Evolutionary conservation across 2,888 invertebrate species (phyloP).

Genomic region (Cosmopolites sordidus): DNA sequence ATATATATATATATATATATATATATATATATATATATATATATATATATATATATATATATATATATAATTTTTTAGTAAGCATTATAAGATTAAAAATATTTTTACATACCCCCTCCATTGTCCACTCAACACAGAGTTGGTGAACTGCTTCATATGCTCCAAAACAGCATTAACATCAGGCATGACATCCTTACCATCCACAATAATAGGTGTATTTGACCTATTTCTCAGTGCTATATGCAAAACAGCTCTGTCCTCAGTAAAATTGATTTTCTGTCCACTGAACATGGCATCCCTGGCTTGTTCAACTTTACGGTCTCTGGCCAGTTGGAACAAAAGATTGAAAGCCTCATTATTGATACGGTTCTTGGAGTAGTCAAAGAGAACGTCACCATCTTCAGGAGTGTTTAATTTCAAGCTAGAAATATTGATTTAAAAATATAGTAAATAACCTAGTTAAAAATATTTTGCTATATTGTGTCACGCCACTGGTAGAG

Average conservation of each 20-base stretch:
- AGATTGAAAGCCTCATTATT: constrained; percentile 69
- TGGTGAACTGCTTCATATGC: constrained; percentile 93
- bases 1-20: no score
- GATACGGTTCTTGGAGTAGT: constrained; percentile 95
- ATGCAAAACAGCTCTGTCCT: constrained; percentile 93
- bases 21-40: no score
- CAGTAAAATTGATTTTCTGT: constrained; percentile 96
- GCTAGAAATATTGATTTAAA: constrained; percentile 49
- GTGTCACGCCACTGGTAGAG: no score
- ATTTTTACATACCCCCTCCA: constrained; percentile 59
- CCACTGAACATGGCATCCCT: constrained; percentile 90
- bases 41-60: no score
- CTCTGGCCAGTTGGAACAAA: constrained; percentile 76
- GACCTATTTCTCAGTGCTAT: constrained; percentile 85
- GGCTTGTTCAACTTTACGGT: constrained; percentile 77
- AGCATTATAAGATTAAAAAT: constrained; percentile 1
- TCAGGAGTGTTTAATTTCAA: constrained; percentile 70
- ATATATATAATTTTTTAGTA: not conserved
- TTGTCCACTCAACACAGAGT: constrained; percentile 65
- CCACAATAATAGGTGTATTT: constrained; percentile 73
- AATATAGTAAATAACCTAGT: not conserved
- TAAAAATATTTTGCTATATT: no score
- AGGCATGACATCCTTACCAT: constrained; percentile 87
- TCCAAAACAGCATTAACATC: constrained; percentile 85
- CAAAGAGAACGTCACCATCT: constrained; percentile 88